Evolutionary conservation across 2,797 vertebrate species (phyloP).

Genomic region (Tenualosa ilisha): DNA sequence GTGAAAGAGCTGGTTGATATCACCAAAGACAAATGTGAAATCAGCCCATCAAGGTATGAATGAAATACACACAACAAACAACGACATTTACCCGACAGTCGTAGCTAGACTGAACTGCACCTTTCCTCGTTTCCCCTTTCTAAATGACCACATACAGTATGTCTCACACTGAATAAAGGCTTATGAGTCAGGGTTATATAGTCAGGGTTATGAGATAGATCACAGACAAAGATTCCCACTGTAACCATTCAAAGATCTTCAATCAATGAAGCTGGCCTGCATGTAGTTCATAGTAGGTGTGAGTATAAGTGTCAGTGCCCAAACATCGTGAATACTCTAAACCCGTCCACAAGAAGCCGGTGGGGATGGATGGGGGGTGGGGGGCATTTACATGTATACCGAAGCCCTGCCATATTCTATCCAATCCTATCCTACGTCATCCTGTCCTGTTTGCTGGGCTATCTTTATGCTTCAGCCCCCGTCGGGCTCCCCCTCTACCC

Average conservation of each 20-base stretch:
- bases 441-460: neutral
- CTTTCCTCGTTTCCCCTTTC: neutral
- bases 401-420: neutral
- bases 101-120: neutral
- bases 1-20: neutral
- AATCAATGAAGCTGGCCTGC: neutral
- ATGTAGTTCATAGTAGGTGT: neutral
- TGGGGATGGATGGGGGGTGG: too few species aligned
- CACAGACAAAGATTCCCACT: neutral
- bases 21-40: neutral
- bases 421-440: neutral
- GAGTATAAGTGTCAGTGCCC: too few species aligned
- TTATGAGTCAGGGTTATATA: neutral
- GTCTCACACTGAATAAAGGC: neutral
- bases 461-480: neutral
- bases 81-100: too few species aligned
- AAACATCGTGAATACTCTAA: neutral
- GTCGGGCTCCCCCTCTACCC: neutral
- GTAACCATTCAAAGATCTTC: neutral
- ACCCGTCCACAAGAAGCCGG: neutral
- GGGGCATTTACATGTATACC: neutral
- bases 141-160: neutral
- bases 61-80: neutral
- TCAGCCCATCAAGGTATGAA: neutral
- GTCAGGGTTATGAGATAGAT: neutral